Conservation (phyloP, 2,888 invertebrate species). For the Aleiodes alternator region DNA sequence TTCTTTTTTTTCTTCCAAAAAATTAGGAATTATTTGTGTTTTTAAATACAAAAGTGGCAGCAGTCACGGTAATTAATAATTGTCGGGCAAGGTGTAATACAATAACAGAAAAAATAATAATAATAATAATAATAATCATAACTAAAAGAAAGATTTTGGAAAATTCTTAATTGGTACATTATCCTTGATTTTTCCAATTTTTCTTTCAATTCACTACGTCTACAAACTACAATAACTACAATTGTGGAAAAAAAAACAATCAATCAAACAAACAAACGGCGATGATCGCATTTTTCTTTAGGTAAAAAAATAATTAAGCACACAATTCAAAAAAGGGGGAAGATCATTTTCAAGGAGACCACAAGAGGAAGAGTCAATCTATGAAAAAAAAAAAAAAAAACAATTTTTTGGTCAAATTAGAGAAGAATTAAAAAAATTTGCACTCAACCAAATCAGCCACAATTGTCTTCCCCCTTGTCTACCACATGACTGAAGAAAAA, state of each 20-base stretch:
- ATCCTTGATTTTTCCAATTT: conserved; percentile 13
- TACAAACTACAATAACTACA: conserved; percentile 44
- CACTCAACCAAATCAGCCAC: conserved; percentile 1
- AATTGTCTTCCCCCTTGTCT: neutral
- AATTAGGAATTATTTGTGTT: conserved; percentile 33
- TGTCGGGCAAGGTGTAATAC: conserved; percentile 36
- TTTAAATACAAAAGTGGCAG: conserved; percentile 29
- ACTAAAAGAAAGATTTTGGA: conserved; percentile 5
- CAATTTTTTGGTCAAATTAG: conserved; percentile 33
- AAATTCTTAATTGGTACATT: conserved; percentile 30
- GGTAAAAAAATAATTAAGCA: conserved; percentile 37
- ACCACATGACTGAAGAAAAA: conserved; percentile 18
- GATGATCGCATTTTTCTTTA: neutral
- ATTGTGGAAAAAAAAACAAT: conserved; percentile 47
- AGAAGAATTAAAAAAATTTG: conserved; percentile 1
- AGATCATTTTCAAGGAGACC: neutral
- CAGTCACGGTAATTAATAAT: conserved; percentile 25
- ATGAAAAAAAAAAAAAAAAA: conserved; percentile 17
- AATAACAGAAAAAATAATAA: conserved; percentile 36
- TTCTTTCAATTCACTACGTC: conserved; percentile 39
- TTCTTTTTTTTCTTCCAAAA: neutral
- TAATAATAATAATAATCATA: conserved; percentile 35
- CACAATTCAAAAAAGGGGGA: conserved; percentile 4
- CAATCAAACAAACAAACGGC: conserved; percentile 48
- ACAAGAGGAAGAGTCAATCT: conserved; percentile 1